Conservation (phyloP, 2,888 invertebrate species). For the Slavum lentiscoides region DNA sequence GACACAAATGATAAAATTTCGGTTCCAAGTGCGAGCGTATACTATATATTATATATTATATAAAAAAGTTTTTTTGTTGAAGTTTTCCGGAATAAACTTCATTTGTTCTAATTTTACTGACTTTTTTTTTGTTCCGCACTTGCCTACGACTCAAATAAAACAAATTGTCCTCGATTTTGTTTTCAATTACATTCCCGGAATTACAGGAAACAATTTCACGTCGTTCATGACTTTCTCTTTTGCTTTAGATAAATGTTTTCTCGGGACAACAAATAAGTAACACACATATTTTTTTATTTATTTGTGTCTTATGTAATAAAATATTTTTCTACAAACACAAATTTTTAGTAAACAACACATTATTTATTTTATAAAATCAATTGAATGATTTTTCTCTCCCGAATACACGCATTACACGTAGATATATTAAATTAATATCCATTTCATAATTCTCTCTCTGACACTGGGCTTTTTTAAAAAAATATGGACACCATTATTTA, state of each 20-base stretch:
- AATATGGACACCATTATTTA: not conserved
- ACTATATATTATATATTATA: not conserved
- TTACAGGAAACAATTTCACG: not conserved
- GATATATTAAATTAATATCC: too few species aligned
- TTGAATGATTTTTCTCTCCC: too few species aligned
- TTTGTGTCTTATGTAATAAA: not conserved
- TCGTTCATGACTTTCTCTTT: not conserved
- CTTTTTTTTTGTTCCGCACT: not conserved
- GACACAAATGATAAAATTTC: not conserved
- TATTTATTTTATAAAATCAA: not conserved
- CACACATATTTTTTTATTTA: not conserved
- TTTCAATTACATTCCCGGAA: not conserved
- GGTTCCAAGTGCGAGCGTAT: not conserved
- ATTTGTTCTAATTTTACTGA: not conserved
- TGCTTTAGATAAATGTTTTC: not conserved
- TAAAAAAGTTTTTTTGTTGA: not conserved
- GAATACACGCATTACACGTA: too few species aligned
- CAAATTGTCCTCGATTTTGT: not conserved
- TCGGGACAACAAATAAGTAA: not conserved
- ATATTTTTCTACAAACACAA: not conserved
- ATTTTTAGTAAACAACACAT: not conserved
- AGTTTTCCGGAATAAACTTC: not conserved
- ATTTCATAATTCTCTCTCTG: not conserved
- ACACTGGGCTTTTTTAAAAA: too few species aligned
- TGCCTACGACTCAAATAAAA: conserved; percentile 6